Evolutionary conservation across 2,797 vertebrate genomes (phyloP), one percentile per base, ranked within the genome.

Genomic region (Anabas testudineus): DNA sequence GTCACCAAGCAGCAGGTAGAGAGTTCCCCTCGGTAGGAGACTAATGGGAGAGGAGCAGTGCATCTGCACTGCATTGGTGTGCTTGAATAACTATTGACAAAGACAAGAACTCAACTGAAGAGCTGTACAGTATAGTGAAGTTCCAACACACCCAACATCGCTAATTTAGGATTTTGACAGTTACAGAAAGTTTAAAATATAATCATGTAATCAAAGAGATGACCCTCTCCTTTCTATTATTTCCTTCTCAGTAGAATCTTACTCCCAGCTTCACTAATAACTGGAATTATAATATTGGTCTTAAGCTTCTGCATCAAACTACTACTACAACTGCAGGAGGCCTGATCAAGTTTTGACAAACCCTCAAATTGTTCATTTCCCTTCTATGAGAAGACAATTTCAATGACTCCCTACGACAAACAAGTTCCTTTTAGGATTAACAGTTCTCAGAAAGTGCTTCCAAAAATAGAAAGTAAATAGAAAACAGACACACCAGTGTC

Each of bases 1-100:
- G 88, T 93, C 87, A 88, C 84, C 86, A 87, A 90, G 87, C 87
- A 91, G 91, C 80, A 61, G 80, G 79, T 46, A 37, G 46, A 26
- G 67, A 56, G 80, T 51, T 80, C 59, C 74, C 84, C 24, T 34
- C 45, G 46, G 75, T 52, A 57, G 59, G 72, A 67, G 58, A 74
- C 45, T 28, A 53, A 62, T 66, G 64, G 46, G 71, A 83, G 63
- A 58, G 58, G 54, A 78, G 57, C 1, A 2, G 32, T 61, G 43
- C 45, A 49, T 72, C 77, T 52, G 58, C 59, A 65, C 46, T 41
- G 54, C 26, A 32, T 2, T 18, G 14, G 18, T 63, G 57, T 16
- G 54, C 55, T 82, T 56, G 43, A 55, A 46, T 49, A 59, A 54
- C 22, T 58, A 55, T 18, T 24, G 49, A 71, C 59, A 67, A 58